Percentiles rank a stretch among this genome's conserved stretches.
Conservation (phyloP, 1,140 invertebrate species). For the Solen grandis region DNA sequence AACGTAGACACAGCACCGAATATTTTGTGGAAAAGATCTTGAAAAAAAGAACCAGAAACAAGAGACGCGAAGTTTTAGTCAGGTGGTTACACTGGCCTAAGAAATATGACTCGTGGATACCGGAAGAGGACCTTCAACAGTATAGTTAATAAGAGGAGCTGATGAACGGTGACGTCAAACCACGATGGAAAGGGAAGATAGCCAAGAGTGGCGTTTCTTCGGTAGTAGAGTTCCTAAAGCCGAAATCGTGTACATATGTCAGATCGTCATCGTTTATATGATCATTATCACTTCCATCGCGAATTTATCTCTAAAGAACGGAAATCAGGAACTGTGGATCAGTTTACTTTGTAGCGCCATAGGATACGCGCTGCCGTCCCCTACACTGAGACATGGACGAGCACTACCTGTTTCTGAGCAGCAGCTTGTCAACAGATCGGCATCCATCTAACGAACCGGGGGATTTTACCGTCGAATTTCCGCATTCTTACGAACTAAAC, state of each 20-base stretch:
- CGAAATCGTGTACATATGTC: slow-evolving; percentile 17
- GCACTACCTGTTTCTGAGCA: neutral
- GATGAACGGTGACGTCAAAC: too few relatives aligned
- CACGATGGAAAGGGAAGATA: too few relatives aligned
- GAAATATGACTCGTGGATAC: slow-evolving; percentile 14
- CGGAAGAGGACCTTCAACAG: neutral
- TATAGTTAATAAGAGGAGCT: too few relatives aligned
- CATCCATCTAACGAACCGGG: neutral
- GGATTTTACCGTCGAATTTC: neutral
- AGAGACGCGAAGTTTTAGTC: slow-evolving; percentile 7
- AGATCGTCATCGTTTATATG: slow-evolving; percentile 12
- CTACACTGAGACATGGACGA: too few relatives aligned
- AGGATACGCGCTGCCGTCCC: slow-evolving; percentile 1
- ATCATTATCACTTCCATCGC: slow-evolving; percentile 19
- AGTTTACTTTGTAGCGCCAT: neutral
- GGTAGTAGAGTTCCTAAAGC: neutral
- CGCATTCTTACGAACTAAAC: neutral
- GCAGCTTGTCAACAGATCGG: neutral
- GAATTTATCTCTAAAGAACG: slow-evolving; percentile 14
- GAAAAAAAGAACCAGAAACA: slow-evolving; percentile 2
- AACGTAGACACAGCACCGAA: neutral
- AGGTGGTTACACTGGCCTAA: neutral
- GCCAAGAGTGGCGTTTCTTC: slow-evolving; percentile 8
- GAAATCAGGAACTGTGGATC: slow-evolving; percentile 5
- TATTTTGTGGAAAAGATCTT: slow-evolving; percentile 17